A percentile compares a stretch with the other conserved stretches of the same genome.
Evolutionary conservation across 2,113 vertebrate genomes (phyloP).

Genomic region (Zootoca vivipara): DNA sequence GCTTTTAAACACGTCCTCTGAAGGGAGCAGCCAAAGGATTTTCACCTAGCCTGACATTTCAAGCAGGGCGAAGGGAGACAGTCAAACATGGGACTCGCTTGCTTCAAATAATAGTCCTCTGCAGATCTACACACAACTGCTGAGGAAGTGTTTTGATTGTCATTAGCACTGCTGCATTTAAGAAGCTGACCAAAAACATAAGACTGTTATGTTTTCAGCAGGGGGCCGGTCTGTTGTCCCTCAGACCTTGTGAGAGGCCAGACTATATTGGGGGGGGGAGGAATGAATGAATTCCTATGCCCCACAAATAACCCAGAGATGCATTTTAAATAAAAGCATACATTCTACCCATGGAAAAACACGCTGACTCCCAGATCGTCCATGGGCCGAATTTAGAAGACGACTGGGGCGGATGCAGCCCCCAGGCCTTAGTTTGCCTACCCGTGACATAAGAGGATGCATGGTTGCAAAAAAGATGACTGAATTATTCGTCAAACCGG

Average conservation of each 20-base stretch:
- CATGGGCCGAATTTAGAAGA: too few relatives aligned
- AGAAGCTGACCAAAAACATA: background rate
- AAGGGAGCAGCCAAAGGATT: background rate
- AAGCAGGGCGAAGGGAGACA: background rate
- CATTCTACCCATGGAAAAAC: too few relatives aligned
- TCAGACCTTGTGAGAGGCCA: too few relatives aligned
- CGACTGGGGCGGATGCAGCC: too few relatives aligned
- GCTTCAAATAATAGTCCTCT: background rate
- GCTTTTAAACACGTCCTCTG: background rate
- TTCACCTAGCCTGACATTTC: slow-evolving; percentile 11
- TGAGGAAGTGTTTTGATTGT: background rate
- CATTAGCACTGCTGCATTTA: background rate
- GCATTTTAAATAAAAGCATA: too few relatives aligned
- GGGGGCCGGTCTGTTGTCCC: too few relatives aligned
- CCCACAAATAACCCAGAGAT: too few relatives aligned
- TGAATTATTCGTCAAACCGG: background rate
- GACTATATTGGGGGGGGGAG: too few relatives aligned
- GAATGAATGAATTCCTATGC: too few relatives aligned
- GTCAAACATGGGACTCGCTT: background rate
- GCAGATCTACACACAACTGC: background rate
- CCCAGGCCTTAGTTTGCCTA: too few relatives aligned
- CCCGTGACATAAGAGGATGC: background rate
- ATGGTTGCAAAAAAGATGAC: background rate
- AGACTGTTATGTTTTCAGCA: too few relatives aligned
- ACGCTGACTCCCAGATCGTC: too few relatives aligned